Evolutionary conservation across 2,888 invertebrate genomes (phyloP).

Genomic region (Pecten maximus): DNA sequence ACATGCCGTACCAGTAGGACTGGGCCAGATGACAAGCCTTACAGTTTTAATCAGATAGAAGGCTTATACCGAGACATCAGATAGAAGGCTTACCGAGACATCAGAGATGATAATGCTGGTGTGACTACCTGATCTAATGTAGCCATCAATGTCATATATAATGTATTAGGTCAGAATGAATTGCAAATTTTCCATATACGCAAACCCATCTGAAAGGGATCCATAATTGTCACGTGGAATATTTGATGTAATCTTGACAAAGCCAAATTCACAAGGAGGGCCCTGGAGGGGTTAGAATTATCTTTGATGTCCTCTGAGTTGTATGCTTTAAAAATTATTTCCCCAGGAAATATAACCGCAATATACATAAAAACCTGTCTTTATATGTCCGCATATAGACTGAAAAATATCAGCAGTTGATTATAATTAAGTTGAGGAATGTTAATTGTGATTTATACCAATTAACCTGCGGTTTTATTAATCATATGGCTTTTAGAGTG

Average conservation of each 20-base stretch:
- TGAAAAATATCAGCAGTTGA: neutral
- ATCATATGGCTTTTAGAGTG: too few relatives aligned
- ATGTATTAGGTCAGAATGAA: conserved; percentile 3
- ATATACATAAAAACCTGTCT: neutral
- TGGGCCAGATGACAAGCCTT: neutral
- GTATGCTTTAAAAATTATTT: neutral
- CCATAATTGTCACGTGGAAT: conserved; percentile 20
- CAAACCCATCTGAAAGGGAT: conserved; percentile 7
- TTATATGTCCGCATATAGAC: neutral
- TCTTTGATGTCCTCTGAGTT: neutral
- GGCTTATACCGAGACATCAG: conserved; percentile 5
- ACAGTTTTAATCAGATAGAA: neutral
- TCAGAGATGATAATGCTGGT: neutral
- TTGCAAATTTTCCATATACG: conserved; percentile 10
- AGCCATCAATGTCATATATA: conserved; percentile 30
- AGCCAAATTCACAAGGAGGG: neutral
- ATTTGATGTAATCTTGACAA: conserved; percentile 13
- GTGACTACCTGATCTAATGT: neutral
- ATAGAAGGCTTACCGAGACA: neutral
- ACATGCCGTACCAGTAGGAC: neutral
- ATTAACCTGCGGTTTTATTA: too few relatives aligned
- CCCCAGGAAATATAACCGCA: neutral
- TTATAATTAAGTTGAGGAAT: conserved; percentile 4
- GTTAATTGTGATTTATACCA: neutral
- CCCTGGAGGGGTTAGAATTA: neutral